Evolutionary conservation across 2,113 vertebrate species (phyloP).

Genomic region (Nettapus auritus): DNA sequence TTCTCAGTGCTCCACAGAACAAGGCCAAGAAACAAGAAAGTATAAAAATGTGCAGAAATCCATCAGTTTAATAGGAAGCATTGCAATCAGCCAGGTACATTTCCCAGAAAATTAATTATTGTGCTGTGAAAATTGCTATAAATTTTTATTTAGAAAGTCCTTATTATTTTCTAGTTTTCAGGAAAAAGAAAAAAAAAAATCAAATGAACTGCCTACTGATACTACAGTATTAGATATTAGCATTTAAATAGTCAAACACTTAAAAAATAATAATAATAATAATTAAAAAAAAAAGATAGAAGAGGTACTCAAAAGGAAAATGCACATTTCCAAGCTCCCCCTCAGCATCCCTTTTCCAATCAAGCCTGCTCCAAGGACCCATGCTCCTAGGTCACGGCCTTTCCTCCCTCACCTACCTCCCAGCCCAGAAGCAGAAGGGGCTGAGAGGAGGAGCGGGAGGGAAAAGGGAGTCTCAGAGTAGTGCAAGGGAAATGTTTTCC

Average conservation of each 20-base stretch:
- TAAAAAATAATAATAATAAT: too few relatives aligned
- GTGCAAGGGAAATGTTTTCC: constrained; percentile 14
- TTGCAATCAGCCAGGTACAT: not conserved
- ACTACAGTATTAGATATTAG: not conserved
- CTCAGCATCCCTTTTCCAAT: not conserved
- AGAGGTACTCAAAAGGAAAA: not conserved
- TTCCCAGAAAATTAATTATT: not conserved
- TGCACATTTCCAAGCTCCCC: not conserved
- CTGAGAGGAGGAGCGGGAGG: not conserved
- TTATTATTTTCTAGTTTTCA: not conserved
- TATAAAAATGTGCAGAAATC: not conserved
- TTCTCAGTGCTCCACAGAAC: not conserved
- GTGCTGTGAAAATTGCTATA: not conserved
- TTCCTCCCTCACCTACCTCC: not conserved
- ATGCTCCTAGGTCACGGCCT: not conserved
- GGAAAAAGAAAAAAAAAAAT: not conserved
- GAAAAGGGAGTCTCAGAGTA: not conserved
- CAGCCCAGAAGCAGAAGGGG: not conserved
- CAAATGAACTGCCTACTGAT: not conserved
- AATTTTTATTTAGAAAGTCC: not conserved
- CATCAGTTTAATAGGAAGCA: not conserved
- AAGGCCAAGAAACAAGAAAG: not conserved
- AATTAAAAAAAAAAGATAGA: not conserved
- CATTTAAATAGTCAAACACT: not conserved
- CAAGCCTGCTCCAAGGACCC: not conserved